A percentile compares a stretch with the other conserved stretches of the same genome.
These are phyloP conservation scores for Enhydra lutris DNA, from an alignment of 2,113 vertebrate genomes.

Conservation along the genomic window DNA sequence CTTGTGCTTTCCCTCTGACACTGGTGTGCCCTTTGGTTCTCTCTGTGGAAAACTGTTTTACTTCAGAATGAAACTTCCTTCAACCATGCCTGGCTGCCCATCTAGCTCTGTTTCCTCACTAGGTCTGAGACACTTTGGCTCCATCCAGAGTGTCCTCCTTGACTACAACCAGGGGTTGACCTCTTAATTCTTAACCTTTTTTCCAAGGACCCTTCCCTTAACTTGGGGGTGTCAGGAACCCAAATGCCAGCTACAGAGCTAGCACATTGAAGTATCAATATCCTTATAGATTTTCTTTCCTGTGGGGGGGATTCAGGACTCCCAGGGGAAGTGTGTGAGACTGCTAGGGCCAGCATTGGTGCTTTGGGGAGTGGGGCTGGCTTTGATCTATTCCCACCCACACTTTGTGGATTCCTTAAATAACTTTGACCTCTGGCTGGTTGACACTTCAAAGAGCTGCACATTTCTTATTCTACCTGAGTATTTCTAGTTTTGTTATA, in stretches of 20 bases:
- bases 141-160: not conserved
- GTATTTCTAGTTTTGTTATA: not conserved
- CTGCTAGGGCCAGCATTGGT: not conserved
- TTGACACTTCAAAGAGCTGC: not conserved
- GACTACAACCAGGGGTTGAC: not conserved
- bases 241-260: not conserved
- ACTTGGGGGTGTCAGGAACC: not conserved
- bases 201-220: not conserved
- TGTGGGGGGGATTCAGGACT: not conserved
- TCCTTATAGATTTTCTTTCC: not conserved
- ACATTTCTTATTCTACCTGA: not conserved
- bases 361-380: not conserved
- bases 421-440: not conserved
- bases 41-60: not conserved
- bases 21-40: not conserved
- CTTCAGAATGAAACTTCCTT: not conserved
- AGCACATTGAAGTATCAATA: not conserved
- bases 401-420: not conserved
- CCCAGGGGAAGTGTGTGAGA: too few relatives aligned
- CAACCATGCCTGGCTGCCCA: rapidly evolving
- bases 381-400: not conserved
- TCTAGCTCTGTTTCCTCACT: not conserved
- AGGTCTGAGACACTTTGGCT: not conserved
- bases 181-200: not conserved
- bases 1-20: not conserved